Conservation (phyloP, 2,113 vertebrate genomes). For the Neopipo cinnamomea region DNA sequence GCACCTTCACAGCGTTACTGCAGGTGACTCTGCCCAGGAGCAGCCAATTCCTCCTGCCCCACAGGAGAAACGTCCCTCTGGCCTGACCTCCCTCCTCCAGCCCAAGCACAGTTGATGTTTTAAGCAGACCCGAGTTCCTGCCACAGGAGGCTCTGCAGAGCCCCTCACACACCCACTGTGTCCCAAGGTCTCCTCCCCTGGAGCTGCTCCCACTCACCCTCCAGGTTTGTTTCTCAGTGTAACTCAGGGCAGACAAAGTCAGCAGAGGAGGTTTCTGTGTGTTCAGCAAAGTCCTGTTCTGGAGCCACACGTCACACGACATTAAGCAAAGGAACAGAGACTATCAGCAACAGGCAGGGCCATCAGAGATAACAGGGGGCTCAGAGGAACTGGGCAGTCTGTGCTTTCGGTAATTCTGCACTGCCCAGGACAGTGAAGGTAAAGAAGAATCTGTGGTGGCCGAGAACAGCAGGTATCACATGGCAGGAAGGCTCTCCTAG, state of each 20-base stretch:
- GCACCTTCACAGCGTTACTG: neutral
- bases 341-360: neutral
- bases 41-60: neutral
- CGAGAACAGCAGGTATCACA: neutral
- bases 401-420: neutral
- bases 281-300: neutral
- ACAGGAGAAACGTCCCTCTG: neutral
- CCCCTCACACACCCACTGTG: rapidly evolving
- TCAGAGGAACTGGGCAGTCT: neutral
- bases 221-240: neutral
- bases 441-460: neutral
- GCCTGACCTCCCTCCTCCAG: neutral
- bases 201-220: neutral
- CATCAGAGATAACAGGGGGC: neutral
- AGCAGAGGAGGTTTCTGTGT: neutral
- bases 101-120: rapidly evolving
- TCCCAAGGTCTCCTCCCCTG: neutral
- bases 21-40: neutral
- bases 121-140: neutral
- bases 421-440: neutral
- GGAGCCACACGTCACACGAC: neutral
- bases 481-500: neutral
- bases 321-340: neutral
- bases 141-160: neutral
- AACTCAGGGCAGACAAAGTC: neutral